Conservation (phyloP, 2,888 invertebrate genomes). For the Julus scandinavius region DNA sequence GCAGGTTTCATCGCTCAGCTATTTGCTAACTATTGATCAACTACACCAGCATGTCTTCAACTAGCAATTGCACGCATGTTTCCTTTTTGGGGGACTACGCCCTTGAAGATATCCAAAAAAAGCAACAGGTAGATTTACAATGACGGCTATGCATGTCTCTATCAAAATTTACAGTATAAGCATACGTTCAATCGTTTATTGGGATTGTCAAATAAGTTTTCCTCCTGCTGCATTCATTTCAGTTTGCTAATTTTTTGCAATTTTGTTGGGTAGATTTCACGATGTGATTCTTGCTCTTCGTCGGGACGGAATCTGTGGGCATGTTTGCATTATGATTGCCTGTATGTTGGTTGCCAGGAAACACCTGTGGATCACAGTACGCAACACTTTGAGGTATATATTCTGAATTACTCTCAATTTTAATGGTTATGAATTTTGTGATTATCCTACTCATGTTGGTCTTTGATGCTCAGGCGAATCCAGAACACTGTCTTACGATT, state of each 20-base stretch:
- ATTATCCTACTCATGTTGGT: neutral
- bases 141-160: too few relatives aligned
- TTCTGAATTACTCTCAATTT: neutral
- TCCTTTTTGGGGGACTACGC: conserved; percentile 62
- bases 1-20: neutral
- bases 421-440: neutral
- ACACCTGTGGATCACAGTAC: conserved; percentile 85
- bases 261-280: conserved; percentile 57
- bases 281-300: conserved; percentile 79
- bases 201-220: too few relatives aligned
- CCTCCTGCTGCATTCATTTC: too few relatives aligned
- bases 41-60: neutral
- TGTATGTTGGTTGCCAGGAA: conserved; percentile 85
- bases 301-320: conserved; percentile 86
- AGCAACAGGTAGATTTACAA: conserved; percentile 57
- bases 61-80: conserved; percentile 63
- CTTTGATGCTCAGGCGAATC: neutral
- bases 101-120: conserved; percentile 62
- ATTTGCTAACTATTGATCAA: neutral
- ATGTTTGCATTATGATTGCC: conserved; percentile 82
- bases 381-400: conserved; percentile 76
- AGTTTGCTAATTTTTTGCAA: too few relatives aligned
- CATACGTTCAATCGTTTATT: too few relatives aligned
- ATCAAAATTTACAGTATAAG: too few relatives aligned
- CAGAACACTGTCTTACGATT: conserved; percentile 80